Percentiles rank a stretch among this genome's conserved stretches.
Conservation (phyloP, 2,888 invertebrate genomes). For the Baccha elongata region DNA sequence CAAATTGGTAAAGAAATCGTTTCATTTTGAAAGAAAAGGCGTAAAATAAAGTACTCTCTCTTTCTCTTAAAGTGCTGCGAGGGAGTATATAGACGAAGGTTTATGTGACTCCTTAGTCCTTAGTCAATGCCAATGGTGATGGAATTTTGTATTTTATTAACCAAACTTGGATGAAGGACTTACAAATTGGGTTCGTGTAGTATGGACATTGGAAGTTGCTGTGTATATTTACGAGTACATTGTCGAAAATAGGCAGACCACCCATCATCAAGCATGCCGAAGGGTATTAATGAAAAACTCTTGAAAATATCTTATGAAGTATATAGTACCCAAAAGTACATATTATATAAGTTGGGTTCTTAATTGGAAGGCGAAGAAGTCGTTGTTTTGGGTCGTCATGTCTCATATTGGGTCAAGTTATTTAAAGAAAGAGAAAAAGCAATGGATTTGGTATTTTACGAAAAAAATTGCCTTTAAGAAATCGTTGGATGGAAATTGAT, state of each 20-base stretch:
- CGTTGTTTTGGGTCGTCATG: slow-evolving; percentile 17
- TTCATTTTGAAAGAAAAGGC: slow-evolving; percentile 49
- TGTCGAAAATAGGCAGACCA: slow-evolving; percentile 52
- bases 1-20: slow-evolving; percentile 42
- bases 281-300: slow-evolving; percentile 60
- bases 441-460: slow-evolving; percentile 7
- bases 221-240: slow-evolving; percentile 21
- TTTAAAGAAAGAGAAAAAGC: slow-evolving; percentile 35
- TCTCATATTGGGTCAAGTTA: slow-evolving; percentile 46
- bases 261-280: slow-evolving; percentile 30
- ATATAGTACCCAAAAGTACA: no score
- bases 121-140: slow-evolving; percentile 25
- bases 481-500: slow-evolving; percentile 40
- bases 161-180: slow-evolving; percentile 27
- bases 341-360: slow-evolving; percentile 29
- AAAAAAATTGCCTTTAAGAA: slow-evolving; percentile 3
- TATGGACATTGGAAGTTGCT: slow-evolving; percentile 46
- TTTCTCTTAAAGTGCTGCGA: background rate
- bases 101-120: background rate
- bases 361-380: slow-evolving; percentile 27
- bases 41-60: slow-evolving; percentile 35
- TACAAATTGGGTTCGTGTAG: slow-evolving; percentile 56
- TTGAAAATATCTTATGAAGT: slow-evolving; percentile 41
- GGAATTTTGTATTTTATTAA: slow-evolving; percentile 70
- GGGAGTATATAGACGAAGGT: background rate